Evolutionary conservation across 2,888 invertebrate genomes (phyloP).

Genomic region (Ophonus ardosiacus): DNA sequence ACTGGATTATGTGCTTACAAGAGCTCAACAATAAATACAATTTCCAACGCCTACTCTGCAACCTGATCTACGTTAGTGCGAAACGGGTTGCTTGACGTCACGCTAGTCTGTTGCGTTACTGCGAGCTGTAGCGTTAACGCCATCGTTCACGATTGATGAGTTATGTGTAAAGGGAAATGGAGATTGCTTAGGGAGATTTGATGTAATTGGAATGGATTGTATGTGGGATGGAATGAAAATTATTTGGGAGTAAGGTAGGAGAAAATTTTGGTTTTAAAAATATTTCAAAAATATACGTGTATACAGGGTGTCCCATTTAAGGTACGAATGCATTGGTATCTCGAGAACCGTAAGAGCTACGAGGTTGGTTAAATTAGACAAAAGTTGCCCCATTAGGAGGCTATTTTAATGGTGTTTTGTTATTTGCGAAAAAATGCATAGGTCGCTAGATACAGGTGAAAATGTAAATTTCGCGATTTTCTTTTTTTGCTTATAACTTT

Average conservation of each 20-base stretch:
- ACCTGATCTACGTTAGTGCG: constrained; percentile 4
- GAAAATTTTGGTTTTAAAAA: background rate
- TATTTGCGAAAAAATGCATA: too few species aligned
- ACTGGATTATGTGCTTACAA: background rate
- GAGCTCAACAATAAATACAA: background rate
- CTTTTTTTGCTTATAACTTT: too few species aligned
- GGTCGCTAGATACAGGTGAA: too few species aligned
- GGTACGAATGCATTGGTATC: too few species aligned
- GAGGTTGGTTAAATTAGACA: too few species aligned
- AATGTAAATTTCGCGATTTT: too few species aligned
- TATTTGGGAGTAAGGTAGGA: background rate
- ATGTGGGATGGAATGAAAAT: background rate
- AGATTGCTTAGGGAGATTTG: constrained; percentile 15
- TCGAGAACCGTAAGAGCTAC: too few species aligned
- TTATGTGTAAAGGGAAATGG: constrained; percentile 4
- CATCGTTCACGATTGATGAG: constrained; percentile 21
- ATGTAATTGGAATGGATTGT: constrained; percentile 4
- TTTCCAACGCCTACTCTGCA: constrained; percentile 1
- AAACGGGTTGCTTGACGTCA: constrained; percentile 1
- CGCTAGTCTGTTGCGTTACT: background rate
- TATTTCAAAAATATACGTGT: background rate
- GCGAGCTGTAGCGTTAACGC: background rate
- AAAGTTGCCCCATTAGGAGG: too few species aligned
- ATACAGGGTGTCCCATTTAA: too few species aligned
- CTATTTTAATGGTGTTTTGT: too few species aligned